Evolutionary conservation across 2,113 vertebrate species (phyloP).

Genomic region (Speoplatyrhinus poulsoni): DNA sequence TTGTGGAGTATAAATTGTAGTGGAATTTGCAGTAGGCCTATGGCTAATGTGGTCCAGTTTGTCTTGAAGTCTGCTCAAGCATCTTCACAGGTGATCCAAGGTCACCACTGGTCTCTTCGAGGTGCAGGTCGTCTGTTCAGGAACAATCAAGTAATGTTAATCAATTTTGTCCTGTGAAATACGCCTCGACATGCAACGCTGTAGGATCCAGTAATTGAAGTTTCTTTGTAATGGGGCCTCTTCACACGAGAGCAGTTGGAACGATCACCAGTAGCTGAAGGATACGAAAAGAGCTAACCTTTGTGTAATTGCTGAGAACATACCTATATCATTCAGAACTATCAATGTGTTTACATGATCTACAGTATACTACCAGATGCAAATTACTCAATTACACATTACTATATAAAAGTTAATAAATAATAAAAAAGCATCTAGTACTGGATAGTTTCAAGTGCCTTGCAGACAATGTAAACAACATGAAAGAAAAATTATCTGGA

Average conservation of each 20-base stretch:
- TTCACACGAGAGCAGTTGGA: too few relatives aligned
- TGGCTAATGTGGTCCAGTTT: constrained; percentile 11
- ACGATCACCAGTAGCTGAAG: too few relatives aligned
- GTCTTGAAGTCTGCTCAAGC: constrained; percentile 15
- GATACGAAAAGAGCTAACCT: background rate
- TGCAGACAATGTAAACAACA: background rate
- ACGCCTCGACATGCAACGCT: constrained; percentile 5
- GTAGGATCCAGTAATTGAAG: background rate
- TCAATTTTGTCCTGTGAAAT: constrained; percentile 13
- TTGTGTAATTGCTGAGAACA: background rate
- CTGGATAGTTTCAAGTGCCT: too few relatives aligned
- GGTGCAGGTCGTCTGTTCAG: constrained; percentile 79
- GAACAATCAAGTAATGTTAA: constrained; percentile 70
- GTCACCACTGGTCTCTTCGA: constrained; percentile 75
- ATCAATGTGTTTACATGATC: too few relatives aligned
- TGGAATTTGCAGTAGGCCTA: background rate
- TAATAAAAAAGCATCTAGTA: too few relatives aligned
- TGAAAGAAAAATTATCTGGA: background rate
- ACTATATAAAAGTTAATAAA: too few relatives aligned
- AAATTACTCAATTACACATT: background rate
- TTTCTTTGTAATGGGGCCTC: background rate
- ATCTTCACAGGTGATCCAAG: constrained; percentile 21
- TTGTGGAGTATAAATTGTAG: background rate
- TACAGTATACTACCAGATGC: background rate
- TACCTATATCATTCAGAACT: too few relatives aligned